Percentiles rank a stretch among this genome's conserved stretches.
Conservation (phyloP, 2,888 invertebrate species). For the Thecophora atra region DNA sequence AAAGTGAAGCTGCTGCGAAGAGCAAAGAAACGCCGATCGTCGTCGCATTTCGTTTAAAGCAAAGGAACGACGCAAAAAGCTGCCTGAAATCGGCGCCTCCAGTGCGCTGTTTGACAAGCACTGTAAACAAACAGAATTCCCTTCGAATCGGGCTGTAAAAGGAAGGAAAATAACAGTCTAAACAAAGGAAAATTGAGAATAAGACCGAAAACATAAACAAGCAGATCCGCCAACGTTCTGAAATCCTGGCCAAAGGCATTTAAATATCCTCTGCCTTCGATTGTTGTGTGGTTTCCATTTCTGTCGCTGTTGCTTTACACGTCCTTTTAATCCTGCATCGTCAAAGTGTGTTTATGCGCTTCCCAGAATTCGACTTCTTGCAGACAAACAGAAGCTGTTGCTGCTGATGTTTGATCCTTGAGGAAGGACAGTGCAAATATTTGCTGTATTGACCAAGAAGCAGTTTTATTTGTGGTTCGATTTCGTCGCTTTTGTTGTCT, state of each 20-base stretch:
- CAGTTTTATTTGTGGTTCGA: constrained; percentile 33
- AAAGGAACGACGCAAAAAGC: neutral
- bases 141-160: constrained; percentile 24
- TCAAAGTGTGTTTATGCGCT: constrained; percentile 33
- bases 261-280: constrained; percentile 18
- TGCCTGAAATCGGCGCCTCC: constrained; percentile 7
- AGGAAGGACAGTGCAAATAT: constrained; percentile 33
- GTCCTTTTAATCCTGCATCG: constrained; percentile 7
- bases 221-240: constrained; percentile 31
- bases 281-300: constrained; percentile 14
- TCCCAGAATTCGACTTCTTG: constrained; percentile 9
- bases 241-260: constrained; percentile 36
- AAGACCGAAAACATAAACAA: constrained; percentile 6
- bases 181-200: neutral
- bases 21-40: neutral
- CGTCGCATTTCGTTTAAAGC: constrained; percentile 2
- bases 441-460: constrained; percentile 32
- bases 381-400: constrained; percentile 23
- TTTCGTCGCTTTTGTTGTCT: constrained; percentile 15
- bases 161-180: constrained; percentile 34
- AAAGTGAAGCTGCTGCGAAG: neutral
- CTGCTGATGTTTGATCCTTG: neutral
- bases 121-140: constrained; percentile 27
- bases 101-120: constrained; percentile 1
- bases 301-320: constrained; percentile 38